A percentile compares a stretch with the other conserved stretches of the same genome.
Evolutionary conservation across 2,797 vertebrate genomes (phyloP).

Genomic region (Telmatherina bonti): DNA sequence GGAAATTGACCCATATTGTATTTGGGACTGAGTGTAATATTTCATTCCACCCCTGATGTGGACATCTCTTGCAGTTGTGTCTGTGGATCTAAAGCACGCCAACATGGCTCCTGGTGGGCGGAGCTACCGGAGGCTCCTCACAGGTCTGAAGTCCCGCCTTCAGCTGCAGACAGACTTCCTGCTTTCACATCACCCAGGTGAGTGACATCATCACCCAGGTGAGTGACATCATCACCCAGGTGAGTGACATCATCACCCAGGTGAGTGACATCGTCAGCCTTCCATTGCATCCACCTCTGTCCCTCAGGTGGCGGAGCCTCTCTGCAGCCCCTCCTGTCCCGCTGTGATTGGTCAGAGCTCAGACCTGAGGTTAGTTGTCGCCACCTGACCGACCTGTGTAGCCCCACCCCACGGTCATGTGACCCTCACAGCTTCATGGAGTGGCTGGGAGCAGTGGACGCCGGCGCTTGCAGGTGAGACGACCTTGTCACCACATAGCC

Average conservation of each 20-base stretch:
- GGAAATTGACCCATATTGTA: too few species aligned
- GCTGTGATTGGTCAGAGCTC: constrained; percentile 82
- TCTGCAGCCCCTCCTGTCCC: constrained; percentile 85
- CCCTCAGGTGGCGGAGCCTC: constrained; percentile 67
- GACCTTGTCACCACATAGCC: accelerated
- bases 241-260: constrained; percentile 67
- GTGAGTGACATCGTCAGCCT: constrained; percentile 70
- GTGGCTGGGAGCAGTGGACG: constrained; percentile 90
- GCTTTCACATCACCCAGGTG: constrained; percentile 88
- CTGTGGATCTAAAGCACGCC: constrained; percentile 86
- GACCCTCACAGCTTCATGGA: constrained; percentile 86
- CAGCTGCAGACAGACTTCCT: constrained; percentile 89
- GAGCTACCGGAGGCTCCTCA: constrained; percentile 83
- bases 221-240: constrained; percentile 66
- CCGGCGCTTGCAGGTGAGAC: constrained; percentile 80
- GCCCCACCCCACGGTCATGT: constrained; percentile 83
- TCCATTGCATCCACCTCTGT: too few species aligned
- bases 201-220: constrained; percentile 73
- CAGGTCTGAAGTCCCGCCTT: constrained; percentile 88
- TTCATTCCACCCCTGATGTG: too few species aligned
- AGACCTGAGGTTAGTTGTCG: constrained; percentile 77
- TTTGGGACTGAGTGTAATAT: too few species aligned
- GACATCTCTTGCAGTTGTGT: constrained; percentile 89
- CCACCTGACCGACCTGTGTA: constrained; percentile 75
- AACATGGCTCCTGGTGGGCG: constrained; percentile 84